Conservation (phyloP, 2,113 vertebrate genomes). For the Mystacornis crossleyi region DNA sequence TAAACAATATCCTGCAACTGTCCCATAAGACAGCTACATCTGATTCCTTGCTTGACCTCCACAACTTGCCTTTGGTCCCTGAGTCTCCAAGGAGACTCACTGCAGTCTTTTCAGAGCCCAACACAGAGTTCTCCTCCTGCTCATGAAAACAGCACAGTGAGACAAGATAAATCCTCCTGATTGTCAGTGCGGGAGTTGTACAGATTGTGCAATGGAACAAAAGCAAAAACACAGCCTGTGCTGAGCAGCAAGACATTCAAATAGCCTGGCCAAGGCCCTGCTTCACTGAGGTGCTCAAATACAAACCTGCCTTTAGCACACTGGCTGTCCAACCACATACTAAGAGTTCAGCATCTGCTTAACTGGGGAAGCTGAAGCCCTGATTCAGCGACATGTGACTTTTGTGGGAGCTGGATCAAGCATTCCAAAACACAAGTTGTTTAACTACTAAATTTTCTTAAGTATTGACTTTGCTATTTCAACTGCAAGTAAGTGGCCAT, state of each 20-base stretch:
- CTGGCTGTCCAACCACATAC: not conserved
- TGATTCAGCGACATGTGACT: constrained; percentile 46
- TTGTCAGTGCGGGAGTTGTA: not conserved
- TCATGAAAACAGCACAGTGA: not conserved
- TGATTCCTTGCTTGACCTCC: not conserved
- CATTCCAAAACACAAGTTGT: constrained; percentile 30
- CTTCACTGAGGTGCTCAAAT: not conserved
- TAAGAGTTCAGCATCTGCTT: not conserved
- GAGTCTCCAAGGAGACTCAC: not conserved
- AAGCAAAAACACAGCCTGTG: not conserved
- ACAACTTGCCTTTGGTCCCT: not conserved
- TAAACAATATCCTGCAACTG: constrained; percentile 36
- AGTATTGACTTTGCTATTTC: not conserved
- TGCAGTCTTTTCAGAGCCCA: not conserved
- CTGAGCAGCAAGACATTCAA: not conserved
- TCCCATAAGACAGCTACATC: constrained; percentile 23
- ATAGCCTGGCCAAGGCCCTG: not conserved
- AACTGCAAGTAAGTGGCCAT: not conserved
- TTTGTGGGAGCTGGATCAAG: constrained; percentile 20
- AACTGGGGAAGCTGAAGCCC: not conserved
- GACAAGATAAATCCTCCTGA: constrained; percentile 17
- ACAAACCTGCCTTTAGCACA: not conserved
- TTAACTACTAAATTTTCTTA: constrained; percentile 5
- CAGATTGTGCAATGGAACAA: not conserved
- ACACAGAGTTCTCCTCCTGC: not conserved